Conservation (phyloP, 2,888 invertebrate genomes). For the Dryobotodes eremita region DNA sequence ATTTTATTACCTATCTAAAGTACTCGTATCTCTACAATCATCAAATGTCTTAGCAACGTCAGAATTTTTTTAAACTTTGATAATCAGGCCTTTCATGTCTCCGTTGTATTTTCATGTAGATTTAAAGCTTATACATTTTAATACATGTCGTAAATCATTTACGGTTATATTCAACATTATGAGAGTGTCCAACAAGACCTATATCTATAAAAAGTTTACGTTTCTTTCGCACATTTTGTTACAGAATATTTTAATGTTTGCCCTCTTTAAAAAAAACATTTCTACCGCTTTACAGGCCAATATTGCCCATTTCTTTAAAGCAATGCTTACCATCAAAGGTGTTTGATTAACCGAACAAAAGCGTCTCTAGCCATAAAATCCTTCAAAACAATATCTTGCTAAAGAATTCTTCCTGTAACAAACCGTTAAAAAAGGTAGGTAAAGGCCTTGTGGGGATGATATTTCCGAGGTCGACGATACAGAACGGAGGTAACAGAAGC, state of each 20-base stretch:
- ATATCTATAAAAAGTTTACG: slow-evolving; percentile 56
- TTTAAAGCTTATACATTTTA: slow-evolving; percentile 17
- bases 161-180: slow-evolving; percentile 49
- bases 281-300: slow-evolving; percentile 35
- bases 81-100: background rate
- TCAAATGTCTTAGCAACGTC: background rate
- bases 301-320: slow-evolving; percentile 50
- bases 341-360: slow-evolving; percentile 73
- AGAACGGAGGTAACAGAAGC: slow-evolving; percentile 64
- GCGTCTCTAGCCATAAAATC: slow-evolving; percentile 54
- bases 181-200: slow-evolving; percentile 36
- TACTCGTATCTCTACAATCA: no score
- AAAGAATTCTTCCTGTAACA: slow-evolving; percentile 67
- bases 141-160: slow-evolving; percentile 59
- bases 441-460: slow-evolving; percentile 76
- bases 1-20: no score
- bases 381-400: slow-evolving; percentile 61
- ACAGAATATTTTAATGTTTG: slow-evolving; percentile 39
- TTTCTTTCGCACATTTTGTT: slow-evolving; percentile 47
- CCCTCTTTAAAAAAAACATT: slow-evolving; percentile 26
- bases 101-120: slow-evolving; percentile 14
- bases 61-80: background rate
- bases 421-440: slow-evolving; percentile 68
- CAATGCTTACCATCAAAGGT: slow-evolving; percentile 51
- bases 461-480: slow-evolving; percentile 73